These are phyloP conservation scores for Panurus biarmicus DNA, from an alignment of 2,113 vertebrate species.

Conservation along the genomic window DNA sequence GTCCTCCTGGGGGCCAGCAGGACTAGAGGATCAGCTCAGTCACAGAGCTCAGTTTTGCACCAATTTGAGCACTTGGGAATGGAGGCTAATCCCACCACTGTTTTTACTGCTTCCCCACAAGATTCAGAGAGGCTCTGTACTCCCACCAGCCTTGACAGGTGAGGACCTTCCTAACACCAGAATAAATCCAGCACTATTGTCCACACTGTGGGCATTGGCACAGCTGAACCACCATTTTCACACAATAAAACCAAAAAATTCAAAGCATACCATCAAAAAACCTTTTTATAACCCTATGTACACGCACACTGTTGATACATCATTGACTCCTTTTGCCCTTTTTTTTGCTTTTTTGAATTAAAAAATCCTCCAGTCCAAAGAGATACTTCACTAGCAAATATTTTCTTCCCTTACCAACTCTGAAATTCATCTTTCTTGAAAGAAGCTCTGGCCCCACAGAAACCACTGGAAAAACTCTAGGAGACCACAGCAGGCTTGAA, in stretches of 20 bases:
- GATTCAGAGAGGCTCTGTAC: neutral
- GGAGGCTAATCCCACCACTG: neutral
- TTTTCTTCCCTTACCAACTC: neutral
- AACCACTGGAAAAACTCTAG: neutral
- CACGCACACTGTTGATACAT: neutral
- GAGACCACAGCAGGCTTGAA: neutral
- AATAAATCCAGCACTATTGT: neutral
- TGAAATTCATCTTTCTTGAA: neutral
- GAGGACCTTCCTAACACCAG: fast-evolving
- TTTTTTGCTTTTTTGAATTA: neutral
- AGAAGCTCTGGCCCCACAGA: neutral
- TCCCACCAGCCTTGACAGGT: neutral
- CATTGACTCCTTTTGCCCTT: neutral
- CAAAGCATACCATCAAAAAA: conserved; percentile 43
- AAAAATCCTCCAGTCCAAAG: neutral
- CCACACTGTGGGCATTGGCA: neutral
- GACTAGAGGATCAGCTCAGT: neutral
- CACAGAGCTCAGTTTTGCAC: neutral
- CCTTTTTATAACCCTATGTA: conserved; percentile 42
- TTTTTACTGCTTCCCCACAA: neutral
- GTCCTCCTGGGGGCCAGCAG: neutral
- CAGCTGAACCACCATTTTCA: conserved; percentile 7
- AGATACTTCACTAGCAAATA: neutral
- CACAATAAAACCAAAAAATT: conserved; percentile 10
- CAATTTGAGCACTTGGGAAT: neutral